Evolutionary conservation across 1,140 invertebrate species (phyloP), one percentile per base, ranked within the genome.

Genomic region (Daktulosphaira vitifoliae): DNA sequence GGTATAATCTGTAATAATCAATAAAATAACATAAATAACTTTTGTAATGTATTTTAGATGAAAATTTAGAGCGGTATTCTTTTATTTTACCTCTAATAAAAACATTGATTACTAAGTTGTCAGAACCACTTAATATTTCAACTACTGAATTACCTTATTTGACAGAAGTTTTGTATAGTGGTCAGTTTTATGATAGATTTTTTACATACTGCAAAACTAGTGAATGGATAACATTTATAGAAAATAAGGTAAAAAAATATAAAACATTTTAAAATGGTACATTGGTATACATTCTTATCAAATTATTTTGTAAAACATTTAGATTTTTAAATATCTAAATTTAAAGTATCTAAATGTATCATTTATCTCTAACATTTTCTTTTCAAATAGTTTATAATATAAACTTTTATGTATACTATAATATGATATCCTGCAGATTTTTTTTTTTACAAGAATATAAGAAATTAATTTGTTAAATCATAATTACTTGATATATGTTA

Each of bases 51-150:
- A 7, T 70, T 67, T 33, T 49, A 80, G 79, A 73, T 67, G 75
- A 75, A 2, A 78, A 79, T 69, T 74, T 77, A 5, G 81, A 82
- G 54, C 80, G 81, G 65, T 83, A 84, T 71, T 80, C 81, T 4
- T 84, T 83, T 69, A 66, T 84, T 1, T 79, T 84, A 69, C 82
- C 81, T 4, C 81, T 84, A 22, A 75, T 85, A 75, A 82, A 83
- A 73, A 80, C 82, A 0, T 68, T 84, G 11, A 72, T 85, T 23
- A 82, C 83, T 51, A 82, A 82, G 72, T 76, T 77, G 22, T 73
- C 75, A 26, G 70, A 71, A 13, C 71, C 78, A 5, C 75, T 84
- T 37, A 77, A 78, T 67, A 73, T 83, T 66, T 71, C 76, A 25
- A 71, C 74, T 3, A 74, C 80, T 16, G 42, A 49, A 38, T 70